Evolutionary conservation across 1,140 invertebrate species (phyloP), one percentile per base, ranked within the genome.

Genomic region (Rhyacophila brunnea): DNA sequence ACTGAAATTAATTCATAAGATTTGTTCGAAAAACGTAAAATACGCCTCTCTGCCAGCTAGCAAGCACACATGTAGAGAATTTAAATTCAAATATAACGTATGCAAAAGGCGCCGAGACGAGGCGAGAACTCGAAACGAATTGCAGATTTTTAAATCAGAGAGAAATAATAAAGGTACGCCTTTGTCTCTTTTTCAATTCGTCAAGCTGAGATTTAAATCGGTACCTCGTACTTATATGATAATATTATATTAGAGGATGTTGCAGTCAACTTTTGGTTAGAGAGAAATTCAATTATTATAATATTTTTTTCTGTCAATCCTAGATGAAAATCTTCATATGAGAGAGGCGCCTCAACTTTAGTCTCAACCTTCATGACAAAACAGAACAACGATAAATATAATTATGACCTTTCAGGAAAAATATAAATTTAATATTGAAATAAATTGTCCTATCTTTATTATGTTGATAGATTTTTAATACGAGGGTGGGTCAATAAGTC

Each of bases 11-110:
- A 56, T 47, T 47, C 43, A 56, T 56, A 38, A 43, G 32, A 7
- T 47, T 42, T 15, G 15, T 1, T 43, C 28, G 32, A 40, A 40
- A 40, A 40, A 40, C 38, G 15, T 40, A 40, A 56, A 56, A 56
- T 56, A 47, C 53, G 44, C 23, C 23, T 28, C 23, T 28, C 3
- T 9, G 23, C 18, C 44, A 14, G n/a, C n/a, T n/a, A n/a, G n/a
- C n/a, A n/a, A n/a, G 32, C 52, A 35, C 43, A 19, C 35, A 17
- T 19, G 44, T 36, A 52, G 55, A 46, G 17, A 62, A 58, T 62
- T 62, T 54, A 58, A 62, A 57, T 58, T 62, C 56, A 58, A 62
- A 62, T 62, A 62, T 43, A 40, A 32, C 28, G 46, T 43, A 19
- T 49, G 23, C 43, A 38, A 48, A 40, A 53, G 50, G 42, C 40